A percentile compares a stretch with the other conserved stretches of the same genome.
Evolutionary conservation across 2,888 invertebrate species (phyloP).

Genomic region (Digitonthophagus gazella): DNA sequence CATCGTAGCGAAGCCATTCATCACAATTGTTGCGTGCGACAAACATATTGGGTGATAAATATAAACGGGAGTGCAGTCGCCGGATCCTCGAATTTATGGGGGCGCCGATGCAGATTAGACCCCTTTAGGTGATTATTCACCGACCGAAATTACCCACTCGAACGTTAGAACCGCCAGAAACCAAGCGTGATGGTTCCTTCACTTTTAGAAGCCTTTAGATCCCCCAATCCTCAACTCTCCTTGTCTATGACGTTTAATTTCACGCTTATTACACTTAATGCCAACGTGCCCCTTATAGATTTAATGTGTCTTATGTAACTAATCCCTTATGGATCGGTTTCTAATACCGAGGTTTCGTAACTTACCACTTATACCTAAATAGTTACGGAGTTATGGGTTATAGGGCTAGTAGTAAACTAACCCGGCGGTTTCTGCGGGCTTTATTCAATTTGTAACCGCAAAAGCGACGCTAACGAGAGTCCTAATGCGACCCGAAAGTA

Average conservation of each 20-base stretch:
- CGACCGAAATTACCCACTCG: conserved; percentile 11
- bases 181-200: too few species aligned
- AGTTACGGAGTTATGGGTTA: not conserved
- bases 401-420: not conserved
- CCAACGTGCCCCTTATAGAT: too few species aligned
- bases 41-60: conserved; percentile 16
- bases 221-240: too few species aligned
- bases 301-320: too few species aligned
- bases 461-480: not conserved
- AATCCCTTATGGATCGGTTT: too few species aligned
- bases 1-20: not conserved
- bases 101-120: conserved; percentile 9
- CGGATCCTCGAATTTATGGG: conserved; percentile 10
- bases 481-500: not conserved
- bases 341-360: too few species aligned
- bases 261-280: too few species aligned
- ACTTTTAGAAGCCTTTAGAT: not conserved
- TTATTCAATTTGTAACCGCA: not conserved
- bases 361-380: not conserved
- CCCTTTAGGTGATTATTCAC: conserved; percentile 5
- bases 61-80: not conserved
- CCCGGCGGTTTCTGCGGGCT: too few species aligned
- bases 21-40: not conserved
- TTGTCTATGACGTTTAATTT: too few species aligned
- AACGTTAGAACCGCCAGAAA: not conserved